Evolutionary conservation across 2,113 vertebrate species (phyloP).

Genomic region (Herpetotheres cachinnans): DNA sequence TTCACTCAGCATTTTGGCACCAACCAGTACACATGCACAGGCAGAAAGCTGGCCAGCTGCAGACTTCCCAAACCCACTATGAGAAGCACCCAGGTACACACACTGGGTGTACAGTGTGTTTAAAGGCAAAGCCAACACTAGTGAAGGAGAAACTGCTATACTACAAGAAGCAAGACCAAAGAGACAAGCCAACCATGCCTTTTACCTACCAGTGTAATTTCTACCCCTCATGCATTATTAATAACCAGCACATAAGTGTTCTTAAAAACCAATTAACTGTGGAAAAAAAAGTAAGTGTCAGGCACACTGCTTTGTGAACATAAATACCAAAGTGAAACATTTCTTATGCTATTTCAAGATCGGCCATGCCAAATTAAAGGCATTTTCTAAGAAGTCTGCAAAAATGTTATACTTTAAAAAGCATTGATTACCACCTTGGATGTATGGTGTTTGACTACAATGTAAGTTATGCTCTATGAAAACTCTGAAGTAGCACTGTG

Average conservation of each 20-base stretch:
- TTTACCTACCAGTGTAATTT: background rate
- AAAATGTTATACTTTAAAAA: background rate
- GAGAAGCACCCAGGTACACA: background rate
- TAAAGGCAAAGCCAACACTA: background rate
- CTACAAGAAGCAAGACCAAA: background rate
- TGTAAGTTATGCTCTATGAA: background rate
- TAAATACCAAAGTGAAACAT: background rate
- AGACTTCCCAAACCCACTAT: background rate
- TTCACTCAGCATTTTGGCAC: background rate
- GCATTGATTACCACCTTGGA: background rate
- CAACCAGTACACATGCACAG: background rate
- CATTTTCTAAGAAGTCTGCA: background rate
- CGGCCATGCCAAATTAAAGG: background rate
- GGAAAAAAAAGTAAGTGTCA: background rate
- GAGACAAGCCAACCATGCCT: background rate
- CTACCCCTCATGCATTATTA: background rate
- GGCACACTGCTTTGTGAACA: background rate
- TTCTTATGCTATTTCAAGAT: background rate
- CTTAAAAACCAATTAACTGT: conserved; percentile 25
- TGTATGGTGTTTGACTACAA: background rate
- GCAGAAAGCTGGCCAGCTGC: background rate
- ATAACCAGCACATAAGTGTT: background rate
- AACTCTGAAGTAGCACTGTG: background rate
- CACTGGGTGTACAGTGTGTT: no score
- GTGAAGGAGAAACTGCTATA: background rate